Conservation (phyloP, 2,113 vertebrate species). For the Pseudonaja textilis region DNA sequence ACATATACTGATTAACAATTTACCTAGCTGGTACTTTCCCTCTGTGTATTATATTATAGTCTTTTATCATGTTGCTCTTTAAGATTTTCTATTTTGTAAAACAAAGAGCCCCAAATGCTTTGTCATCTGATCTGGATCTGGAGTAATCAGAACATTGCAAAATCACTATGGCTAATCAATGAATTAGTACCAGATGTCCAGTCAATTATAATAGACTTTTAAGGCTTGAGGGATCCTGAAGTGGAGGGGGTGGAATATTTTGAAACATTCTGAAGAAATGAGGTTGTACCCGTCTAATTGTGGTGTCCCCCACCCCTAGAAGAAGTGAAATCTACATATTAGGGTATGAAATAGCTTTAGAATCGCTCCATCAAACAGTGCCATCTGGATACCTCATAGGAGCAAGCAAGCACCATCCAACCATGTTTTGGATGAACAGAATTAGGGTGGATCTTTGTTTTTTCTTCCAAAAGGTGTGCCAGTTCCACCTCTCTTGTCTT, state of each 20-base stretch:
- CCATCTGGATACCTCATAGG: background rate
- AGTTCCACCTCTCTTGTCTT: constrained; percentile 22
- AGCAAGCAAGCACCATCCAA: constrained; percentile 1
- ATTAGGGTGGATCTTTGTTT: constrained; percentile 33
- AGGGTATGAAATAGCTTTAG: background rate
- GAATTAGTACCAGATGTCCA: background rate
- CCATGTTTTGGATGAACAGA: constrained; percentile 9
- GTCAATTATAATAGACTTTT: background rate
- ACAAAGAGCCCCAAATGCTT: background rate
- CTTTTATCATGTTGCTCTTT: background rate
- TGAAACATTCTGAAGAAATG: background rate
- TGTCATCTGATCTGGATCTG: background rate
- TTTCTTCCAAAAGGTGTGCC: constrained; percentile 33
- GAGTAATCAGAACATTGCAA: background rate
- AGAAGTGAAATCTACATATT: background rate
- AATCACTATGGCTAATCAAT: background rate
- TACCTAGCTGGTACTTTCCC: background rate
- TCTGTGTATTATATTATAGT: background rate
- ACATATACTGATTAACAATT: background rate
- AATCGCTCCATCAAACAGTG: background rate
- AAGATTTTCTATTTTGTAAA: background rate
- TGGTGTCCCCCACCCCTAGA: background rate
- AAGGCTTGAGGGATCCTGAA: background rate
- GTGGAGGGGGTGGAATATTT: background rate
- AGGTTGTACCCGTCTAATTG: background rate